A percentile compares a stretch with the other conserved stretches of the same genome.
Evolutionary conservation across 2,113 vertebrate genomes (phyloP).

Genomic region (Corythornis cristatus): DNA sequence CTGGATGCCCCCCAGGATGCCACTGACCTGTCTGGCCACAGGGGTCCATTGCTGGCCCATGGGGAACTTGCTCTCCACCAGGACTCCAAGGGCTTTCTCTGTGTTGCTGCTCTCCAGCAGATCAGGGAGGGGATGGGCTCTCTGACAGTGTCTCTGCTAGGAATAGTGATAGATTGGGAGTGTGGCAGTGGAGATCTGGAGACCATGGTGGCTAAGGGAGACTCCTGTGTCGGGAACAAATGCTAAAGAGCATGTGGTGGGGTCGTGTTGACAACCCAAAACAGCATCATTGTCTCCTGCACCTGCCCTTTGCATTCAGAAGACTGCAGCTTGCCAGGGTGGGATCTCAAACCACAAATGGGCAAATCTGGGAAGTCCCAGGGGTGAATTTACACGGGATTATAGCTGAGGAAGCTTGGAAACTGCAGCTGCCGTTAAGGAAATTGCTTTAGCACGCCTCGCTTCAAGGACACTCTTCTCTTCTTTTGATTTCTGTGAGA

Average conservation of each 20-base stretch:
- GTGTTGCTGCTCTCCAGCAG: too few species aligned
- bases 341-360: not conserved
- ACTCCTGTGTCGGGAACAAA: not conserved
- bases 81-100: too few species aligned
- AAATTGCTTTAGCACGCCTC: not conserved
- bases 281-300: not conserved
- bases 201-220: accelerated
- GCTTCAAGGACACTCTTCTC: not conserved
- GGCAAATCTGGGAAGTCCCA: not conserved
- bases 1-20: too few species aligned
- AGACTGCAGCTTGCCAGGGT: not conserved
- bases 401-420: not conserved
- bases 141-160: not conserved
- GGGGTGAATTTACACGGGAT: not conserved
- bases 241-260: accelerated
- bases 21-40: too few species aligned
- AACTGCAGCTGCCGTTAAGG: not conserved
- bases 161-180: not conserved
- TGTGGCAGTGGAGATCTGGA: accelerated
- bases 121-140: not conserved
- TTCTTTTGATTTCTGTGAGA: not conserved
- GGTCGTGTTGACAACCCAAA: accelerated
- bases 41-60: too few species aligned
- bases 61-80: too few species aligned
- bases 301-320: not conserved